Base-by-base conservation (phyloP, 2,113 vertebrate genomes). In the Collichthys lucidus region DNA sequence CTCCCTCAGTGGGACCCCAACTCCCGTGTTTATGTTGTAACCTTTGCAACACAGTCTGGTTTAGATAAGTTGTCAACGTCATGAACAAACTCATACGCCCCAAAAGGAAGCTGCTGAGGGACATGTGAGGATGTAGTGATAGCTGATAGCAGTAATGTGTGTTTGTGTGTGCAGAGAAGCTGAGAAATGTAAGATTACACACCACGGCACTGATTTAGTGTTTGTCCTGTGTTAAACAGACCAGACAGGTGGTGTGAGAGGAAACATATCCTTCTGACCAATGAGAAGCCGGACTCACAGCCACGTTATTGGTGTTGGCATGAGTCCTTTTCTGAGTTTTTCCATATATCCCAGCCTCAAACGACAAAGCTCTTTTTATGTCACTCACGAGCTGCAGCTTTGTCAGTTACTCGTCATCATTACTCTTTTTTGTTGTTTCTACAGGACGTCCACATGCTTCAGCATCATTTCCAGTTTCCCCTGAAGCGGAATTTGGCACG, bases 401-500 rank as follows among this genome's bases (percentile, higher is more conserved):
- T 74, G 26, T 63, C 26, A 46, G 24, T 55, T 29, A 63, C 78
- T 75, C 6, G 29, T 22, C 9, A 46, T 53, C 9, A 2, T 72
- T 26, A 59, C 20, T 53, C 10, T 53, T 68, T 49, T 53, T 55
- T 89, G 67, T 89, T 89, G 52, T 75, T 65, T 72, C 44, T 68
- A n/a, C 12, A 93, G 92, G 80, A 68, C 9, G 53, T 35, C 71
- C 76, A 60, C 77, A 88, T 86, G 92, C 82, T 88, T 77, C 72
- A 62, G 29, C 79, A 55, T 88, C 63, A 72, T 75, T 84, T 87
- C 84, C 84, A 83, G 62, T 83, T 74, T 70, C 50, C 62, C 70
- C 79, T 80, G 83, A 91, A 87, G 83, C 91, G 89, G 89, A 94
- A 91, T 93, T 92, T 90, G 73, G 44, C 89, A 84, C 83, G 26